Percentiles rank a stretch among this genome's conserved stretches.
These are phyloP conservation scores for Neelides folsomi DNA, from an alignment of 2,888 invertebrate genomes.

Conservation along the genomic window DNA sequence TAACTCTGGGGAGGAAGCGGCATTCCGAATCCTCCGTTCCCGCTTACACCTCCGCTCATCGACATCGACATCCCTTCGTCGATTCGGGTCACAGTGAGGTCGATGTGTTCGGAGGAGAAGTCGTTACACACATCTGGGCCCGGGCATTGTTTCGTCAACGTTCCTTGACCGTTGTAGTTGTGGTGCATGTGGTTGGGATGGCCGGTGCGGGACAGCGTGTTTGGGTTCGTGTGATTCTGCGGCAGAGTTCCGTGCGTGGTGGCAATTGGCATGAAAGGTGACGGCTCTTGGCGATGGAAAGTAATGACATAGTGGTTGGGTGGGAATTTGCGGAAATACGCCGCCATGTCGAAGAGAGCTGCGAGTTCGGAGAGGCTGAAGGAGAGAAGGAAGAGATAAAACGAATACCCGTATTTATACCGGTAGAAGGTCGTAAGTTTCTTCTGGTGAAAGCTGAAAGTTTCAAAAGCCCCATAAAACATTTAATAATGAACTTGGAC, in stretches of 20 bases:
- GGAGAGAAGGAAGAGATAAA: conserved; percentile 29
- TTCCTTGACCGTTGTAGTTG: not conserved
- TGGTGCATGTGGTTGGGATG: conserved; percentile 2
- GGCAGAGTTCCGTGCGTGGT: conserved; percentile 5
- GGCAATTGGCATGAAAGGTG: conserved; percentile 24
- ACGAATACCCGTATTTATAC: conserved; percentile 31
- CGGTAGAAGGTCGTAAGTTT: conserved; percentile 29
- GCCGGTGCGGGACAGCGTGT: conserved; percentile 10
- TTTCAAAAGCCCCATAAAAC: too few relatives aligned
- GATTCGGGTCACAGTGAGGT: conserved; percentile 10
- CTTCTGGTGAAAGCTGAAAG: conserved; percentile 16
- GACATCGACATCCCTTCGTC: conserved; percentile 6
- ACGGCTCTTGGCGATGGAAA: conserved; percentile 30
- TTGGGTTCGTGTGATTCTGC: conserved; percentile 10
- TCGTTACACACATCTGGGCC: conserved; percentile 29
- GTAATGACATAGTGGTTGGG: conserved; percentile 30
- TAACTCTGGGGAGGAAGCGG: conserved; percentile 27
- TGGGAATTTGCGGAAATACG: conserved; percentile 28
- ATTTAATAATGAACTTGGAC: too few relatives aligned
- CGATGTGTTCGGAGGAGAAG: conserved; percentile 20
- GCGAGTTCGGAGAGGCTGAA: conserved; percentile 29
- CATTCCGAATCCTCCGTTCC: conserved; percentile 7
- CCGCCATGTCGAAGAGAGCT: conserved; percentile 30
- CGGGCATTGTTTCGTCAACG: conserved; percentile 14
- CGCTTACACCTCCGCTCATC: not conserved